phyloP scores from a whole-genome alignment of 2,797 vertebrate genomes.

The Silurus aristotelis region DNA sequence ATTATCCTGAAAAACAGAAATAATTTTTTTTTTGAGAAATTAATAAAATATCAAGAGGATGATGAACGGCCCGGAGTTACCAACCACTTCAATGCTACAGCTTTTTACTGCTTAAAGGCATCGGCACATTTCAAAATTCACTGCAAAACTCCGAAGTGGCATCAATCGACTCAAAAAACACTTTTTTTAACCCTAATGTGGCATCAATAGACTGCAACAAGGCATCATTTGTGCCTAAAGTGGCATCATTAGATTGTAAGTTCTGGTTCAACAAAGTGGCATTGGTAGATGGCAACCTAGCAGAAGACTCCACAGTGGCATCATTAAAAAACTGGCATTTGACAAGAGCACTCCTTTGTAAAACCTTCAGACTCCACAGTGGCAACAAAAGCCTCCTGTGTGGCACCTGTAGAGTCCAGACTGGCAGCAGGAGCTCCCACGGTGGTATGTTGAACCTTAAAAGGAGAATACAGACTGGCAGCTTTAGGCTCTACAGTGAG shows the following conservation, averaged over 20 bases:
- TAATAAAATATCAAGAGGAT: background rate
- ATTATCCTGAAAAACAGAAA: slow-evolving; percentile 74
- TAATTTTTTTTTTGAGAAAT: slow-evolving; percentile 31
- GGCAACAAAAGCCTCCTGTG: background rate
- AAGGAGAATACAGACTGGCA: no score
- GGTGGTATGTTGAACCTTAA: background rate
- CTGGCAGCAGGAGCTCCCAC: background rate
- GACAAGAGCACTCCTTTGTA: no score
- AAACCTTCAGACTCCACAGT: background rate
- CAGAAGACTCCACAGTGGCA: background rate
- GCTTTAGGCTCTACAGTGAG: background rate
- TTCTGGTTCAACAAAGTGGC: background rate
- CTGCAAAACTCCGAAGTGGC: background rate
- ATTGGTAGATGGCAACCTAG: background rate
- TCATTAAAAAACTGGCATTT: background rate
- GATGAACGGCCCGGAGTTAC: background rate
- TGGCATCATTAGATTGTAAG: background rate
- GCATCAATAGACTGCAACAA: background rate
- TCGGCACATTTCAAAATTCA: background rate
- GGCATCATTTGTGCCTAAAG: no score
- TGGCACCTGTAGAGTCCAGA: background rate
- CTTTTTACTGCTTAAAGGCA: background rate
- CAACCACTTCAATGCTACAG: slow-evolving; percentile 50
- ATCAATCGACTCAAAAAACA: background rate
- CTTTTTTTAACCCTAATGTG: background rate